Evolutionary conservation across 2,888 invertebrate species (phyloP).

Genomic region (Dorcus hopei): DNA sequence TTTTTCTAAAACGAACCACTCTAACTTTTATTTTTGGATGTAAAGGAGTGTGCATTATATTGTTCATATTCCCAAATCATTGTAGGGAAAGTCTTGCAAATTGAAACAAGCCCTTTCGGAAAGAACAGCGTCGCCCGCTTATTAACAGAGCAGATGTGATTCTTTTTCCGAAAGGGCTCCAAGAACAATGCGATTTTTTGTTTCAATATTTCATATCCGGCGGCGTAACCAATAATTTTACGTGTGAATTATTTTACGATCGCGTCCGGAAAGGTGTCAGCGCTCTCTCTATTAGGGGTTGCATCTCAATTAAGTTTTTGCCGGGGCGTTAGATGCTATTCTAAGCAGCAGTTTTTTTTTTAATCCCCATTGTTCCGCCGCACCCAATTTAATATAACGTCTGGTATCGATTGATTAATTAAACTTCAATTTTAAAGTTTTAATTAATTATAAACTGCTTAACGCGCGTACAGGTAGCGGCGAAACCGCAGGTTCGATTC

Average conservation of each 20-base stretch:
- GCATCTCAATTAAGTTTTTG: conserved; percentile 1
- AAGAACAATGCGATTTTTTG: background rate
- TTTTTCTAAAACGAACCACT: too few species aligned
- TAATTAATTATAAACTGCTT: conserved; percentile 1
- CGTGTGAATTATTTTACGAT: conserved; percentile 3
- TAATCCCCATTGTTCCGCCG: too few species aligned
- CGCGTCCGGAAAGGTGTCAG: background rate
- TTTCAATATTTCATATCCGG: conserved; percentile 3
- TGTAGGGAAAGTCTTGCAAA: too few species aligned
- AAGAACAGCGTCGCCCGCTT: background rate
- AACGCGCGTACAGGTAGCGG: too few species aligned
- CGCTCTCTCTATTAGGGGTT: conserved; percentile 1
- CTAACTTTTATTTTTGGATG: too few species aligned
- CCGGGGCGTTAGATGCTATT: too few species aligned
- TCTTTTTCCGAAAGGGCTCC: background rate
- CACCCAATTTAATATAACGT: too few species aligned
- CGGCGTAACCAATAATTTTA: conserved; percentile 1
- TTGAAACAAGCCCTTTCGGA: too few species aligned
- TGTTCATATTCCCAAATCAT: too few species aligned
- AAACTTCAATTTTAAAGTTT: background rate
- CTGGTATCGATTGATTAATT: background rate
- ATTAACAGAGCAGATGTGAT: background rate
- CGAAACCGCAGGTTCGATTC: too few species aligned
- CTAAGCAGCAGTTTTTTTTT: too few species aligned
- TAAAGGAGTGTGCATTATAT: too few species aligned